A percentile compares a stretch with the other conserved stretches of the same genome.
Conservation (phyloP, 2,888 invertebrate species). For the Drosophila tanythrix region DNA sequence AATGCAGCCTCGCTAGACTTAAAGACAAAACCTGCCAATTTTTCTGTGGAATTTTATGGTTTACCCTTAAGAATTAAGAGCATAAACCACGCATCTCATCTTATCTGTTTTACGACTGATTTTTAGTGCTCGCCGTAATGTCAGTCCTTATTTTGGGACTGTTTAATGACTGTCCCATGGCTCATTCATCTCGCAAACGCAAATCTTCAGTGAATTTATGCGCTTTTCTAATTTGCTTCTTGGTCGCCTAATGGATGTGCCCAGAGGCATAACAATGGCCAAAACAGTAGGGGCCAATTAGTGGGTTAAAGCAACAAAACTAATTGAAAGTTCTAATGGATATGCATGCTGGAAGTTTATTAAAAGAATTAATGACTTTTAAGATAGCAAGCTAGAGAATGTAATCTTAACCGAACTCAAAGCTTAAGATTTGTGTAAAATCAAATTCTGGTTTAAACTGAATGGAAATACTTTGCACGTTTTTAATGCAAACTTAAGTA, state of each 20-base stretch:
- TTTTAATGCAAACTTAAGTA: neutral
- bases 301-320: constrained; percentile 27
- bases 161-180: constrained; percentile 61
- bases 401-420: neutral
- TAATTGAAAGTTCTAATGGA: constrained; percentile 41
- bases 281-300: constrained; percentile 41
- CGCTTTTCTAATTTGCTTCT: constrained; percentile 56
- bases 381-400: neutral
- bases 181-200: constrained; percentile 27
- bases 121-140: constrained; percentile 69
- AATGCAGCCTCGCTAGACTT: constrained; percentile 10
- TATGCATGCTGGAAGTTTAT: constrained; percentile 16
- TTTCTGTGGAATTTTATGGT: constrained; percentile 29
- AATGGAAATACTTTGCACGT: neutral
- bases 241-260: constrained; percentile 61
- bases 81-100: constrained; percentile 30
- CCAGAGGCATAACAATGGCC: constrained; percentile 28
- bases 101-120: constrained; percentile 67
- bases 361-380: constrained; percentile 23
- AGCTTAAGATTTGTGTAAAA: neutral
- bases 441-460: neutral
- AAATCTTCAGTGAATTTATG: constrained; percentile 53
- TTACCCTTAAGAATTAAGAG: constrained; percentile 39
- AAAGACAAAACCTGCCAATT: neutral
- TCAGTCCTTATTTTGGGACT: constrained; percentile 61